phyloP scores from a whole-genome alignment of 2,797 vertebrate genomes.

The Heterohyrax brucei region DNA sequence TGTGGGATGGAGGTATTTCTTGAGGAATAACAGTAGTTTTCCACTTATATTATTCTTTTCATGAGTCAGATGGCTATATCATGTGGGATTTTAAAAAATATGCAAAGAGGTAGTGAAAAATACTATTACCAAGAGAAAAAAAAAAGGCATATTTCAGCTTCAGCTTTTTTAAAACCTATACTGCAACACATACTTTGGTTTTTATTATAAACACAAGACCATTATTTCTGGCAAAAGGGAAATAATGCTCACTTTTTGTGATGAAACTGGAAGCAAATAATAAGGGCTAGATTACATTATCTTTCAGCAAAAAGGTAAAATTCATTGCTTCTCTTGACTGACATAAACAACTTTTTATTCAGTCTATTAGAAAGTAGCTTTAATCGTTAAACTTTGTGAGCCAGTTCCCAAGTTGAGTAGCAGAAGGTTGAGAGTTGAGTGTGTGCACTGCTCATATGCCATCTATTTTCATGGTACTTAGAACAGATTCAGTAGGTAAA shows the following conservation, averaged over 20 bases:
- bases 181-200: constrained; percentile 69
- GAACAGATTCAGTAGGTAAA: constrained; percentile 25
- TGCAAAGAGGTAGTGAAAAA: constrained; percentile 52
- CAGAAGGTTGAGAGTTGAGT: constrained; percentile 59
- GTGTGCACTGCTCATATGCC: neutral
- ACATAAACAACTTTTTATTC: constrained; percentile 64
- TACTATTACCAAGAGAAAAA: constrained; percentile 66
- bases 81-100: constrained; percentile 59
- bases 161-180: constrained; percentile 45
- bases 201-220: constrained; percentile 78
- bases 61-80: constrained; percentile 52
- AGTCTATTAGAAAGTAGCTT: constrained; percentile 77
- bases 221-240: constrained; percentile 76
- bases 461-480: constrained; percentile 39
- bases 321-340: constrained; percentile 69
- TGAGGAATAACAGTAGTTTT: constrained; percentile 72
- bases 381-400: constrained; percentile 72
- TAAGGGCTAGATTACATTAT: constrained; percentile 69
- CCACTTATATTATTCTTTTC: constrained; percentile 72
- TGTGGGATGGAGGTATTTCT: constrained; percentile 48
- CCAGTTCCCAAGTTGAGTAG: constrained; percentile 73
- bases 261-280: constrained; percentile 74
- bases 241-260: constrained; percentile 78
- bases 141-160: constrained; percentile 56
- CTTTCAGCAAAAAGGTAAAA: constrained; percentile 71